These are phyloP conservation scores for Chaitophorus viminalis DNA, from an alignment of 2,888 invertebrate genomes.

Conservation along the genomic window DNA sequence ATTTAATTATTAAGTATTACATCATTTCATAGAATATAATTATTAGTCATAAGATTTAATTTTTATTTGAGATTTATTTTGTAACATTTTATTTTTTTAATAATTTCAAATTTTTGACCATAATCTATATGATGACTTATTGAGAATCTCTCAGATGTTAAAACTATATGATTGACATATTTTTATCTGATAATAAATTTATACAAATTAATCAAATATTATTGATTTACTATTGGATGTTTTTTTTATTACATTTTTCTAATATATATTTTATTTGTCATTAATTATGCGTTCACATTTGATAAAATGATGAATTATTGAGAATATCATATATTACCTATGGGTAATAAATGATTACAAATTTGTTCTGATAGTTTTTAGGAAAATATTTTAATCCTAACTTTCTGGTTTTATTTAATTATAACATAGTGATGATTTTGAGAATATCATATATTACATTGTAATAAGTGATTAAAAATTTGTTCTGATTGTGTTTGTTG, in stretches of 20 bases:
- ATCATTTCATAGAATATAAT: neutral
- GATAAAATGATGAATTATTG: constrained; percentile 57
- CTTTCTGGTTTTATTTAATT: neutral
- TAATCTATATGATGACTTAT: constrained; percentile 51
- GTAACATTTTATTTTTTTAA: neutral
- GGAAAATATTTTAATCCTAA: neutral
- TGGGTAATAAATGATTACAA: constrained; percentile 43
- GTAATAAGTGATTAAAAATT: constrained; percentile 47
- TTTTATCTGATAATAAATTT: neutral
- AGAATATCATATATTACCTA: constrained; percentile 52
- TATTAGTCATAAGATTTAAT: no score
- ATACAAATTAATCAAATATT: neutral
- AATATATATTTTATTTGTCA: no score
- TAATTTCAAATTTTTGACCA: neutral
- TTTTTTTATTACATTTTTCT: neutral
- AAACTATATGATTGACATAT: constrained; percentile 39
- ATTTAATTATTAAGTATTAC: neutral
- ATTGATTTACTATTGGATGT: neutral
- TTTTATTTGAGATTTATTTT: no score
- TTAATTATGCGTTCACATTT: neutral
- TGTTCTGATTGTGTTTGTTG: constrained; percentile 13
- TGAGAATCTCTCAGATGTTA: constrained; percentile 64
- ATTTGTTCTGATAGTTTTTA: constrained; percentile 30
- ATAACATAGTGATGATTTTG: constrained; percentile 56
- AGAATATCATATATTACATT: constrained; percentile 49